phyloP scores from a whole-genome alignment of 1,140 invertebrate species.

The Mactra quadrangularis region DNA sequence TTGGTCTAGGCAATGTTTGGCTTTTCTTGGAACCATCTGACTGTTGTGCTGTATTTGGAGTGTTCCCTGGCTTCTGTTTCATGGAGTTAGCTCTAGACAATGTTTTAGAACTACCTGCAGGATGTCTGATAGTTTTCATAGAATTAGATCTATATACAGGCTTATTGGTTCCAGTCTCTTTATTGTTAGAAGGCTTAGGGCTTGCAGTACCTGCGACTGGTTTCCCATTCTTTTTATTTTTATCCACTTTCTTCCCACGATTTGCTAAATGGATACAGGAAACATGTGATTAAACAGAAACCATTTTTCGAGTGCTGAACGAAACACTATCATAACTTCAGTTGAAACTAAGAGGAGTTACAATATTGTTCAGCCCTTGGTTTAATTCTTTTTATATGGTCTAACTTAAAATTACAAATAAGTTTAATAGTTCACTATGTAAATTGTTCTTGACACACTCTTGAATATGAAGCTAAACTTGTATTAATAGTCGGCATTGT shows the following conservation, averaged over 20 bases:
- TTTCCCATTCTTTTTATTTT: constrained; percentile 12
- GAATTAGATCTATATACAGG: constrained; percentile 42
- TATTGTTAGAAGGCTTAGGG: background rate
- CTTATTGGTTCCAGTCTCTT: background rate
- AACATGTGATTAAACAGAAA: too few relatives aligned
- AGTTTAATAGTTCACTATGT: too few relatives aligned
- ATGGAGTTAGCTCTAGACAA: constrained; percentile 39
- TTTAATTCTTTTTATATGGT: too few relatives aligned
- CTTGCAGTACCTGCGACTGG: background rate
- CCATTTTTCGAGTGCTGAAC: too few relatives aligned
- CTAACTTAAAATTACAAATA: too few relatives aligned
- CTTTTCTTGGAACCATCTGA: constrained; percentile 3
- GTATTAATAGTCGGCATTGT: too few relatives aligned
- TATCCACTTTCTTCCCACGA: constrained; percentile 17
- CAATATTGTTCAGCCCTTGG: too few relatives aligned
- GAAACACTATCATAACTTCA: too few relatives aligned
- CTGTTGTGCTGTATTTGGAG: constrained; percentile 3
- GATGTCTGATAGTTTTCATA: constrained; percentile 5
- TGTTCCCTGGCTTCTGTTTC: constrained; percentile 18
- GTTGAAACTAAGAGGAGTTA: too few relatives aligned
- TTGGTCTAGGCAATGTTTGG: constrained; percentile 30
- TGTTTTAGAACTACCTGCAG: constrained; percentile 8
- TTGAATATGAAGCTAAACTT: too few relatives aligned
- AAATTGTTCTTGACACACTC: too few relatives aligned
- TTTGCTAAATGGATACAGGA: background rate